Base-by-base conservation (phyloP, 2,113 vertebrate species). In the Pandion haliaetus region DNA sequence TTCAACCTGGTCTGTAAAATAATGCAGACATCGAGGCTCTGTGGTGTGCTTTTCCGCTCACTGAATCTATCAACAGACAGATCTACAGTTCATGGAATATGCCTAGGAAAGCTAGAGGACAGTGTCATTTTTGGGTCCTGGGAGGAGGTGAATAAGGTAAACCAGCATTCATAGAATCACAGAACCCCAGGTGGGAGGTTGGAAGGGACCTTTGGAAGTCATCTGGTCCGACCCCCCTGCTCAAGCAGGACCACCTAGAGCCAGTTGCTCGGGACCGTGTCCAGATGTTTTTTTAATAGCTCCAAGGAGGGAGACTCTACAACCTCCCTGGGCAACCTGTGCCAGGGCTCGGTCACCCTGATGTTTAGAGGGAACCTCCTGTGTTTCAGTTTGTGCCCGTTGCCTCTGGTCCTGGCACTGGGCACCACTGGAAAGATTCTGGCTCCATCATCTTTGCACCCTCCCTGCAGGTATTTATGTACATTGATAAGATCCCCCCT, bases 251-350 rank as follows among this genome's bases (percentile, higher is more conserved):
- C 4, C 59, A 28, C 14, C 21, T 65, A 45, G 11, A 61, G 2
- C 10, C 6, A 4, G 5, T 47, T 76, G 3, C 7, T 6, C 13
- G n/a, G 14, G 44, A 29, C 21, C 1, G 1, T 29, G 10, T 82
- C 20, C 24, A 73, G 17, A 21, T 23, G 0, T 0, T 45, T 54
- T 63, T 67, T 47, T 5, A 61, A 3, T n/a, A 47, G n/a, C 40
- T 82, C 24, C 8, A 38, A 66, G 36, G 9, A 82, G 10, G 18
- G 12, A 86, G 23, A 61, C 59, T 61, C 40, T 9, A 38, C 21
- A 34, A 14, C 5, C 10, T 57, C 24, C 12, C 32, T 21, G 44
- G 31, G 49, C 5, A 88, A 47, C 17, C 14, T 65, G 8, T 63
- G 31, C 29, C 21, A 66, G 62, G 5, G 47, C 12, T 84, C 24